These are phyloP conservation scores for Trachymyrmex cornetzi DNA, from an alignment of 1,140 invertebrate species.

Conservation along the genomic window DNA sequence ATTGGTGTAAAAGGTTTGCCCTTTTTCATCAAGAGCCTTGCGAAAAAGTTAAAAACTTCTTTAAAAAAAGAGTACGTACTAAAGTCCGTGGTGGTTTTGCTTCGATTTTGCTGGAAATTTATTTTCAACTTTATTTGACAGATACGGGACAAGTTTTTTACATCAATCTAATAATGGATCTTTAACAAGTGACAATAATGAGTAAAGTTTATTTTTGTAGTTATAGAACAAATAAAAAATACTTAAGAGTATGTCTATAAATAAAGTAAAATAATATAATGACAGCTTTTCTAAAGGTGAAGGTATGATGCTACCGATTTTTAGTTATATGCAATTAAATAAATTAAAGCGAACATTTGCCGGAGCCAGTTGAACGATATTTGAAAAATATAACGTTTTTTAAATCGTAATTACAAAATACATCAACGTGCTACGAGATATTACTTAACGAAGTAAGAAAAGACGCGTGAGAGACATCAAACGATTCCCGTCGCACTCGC, in stretches of 20 bases:
- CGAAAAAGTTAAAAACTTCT: conserved; percentile 15
- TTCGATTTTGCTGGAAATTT: conserved; percentile 12
- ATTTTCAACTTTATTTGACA: background rate
- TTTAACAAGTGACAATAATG: background rate
- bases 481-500: conserved; percentile 69
- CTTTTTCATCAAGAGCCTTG: background rate
- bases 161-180: background rate
- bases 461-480: conserved; percentile 67
- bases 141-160: background rate
- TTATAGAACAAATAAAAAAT: background rate
- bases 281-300: background rate
- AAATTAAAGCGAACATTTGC: background rate
- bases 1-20: background rate
- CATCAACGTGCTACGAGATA: conserved; percentile 3
- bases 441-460: conserved; percentile 63
- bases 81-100: background rate
- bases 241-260: background rate
- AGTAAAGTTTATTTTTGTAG: background rate
- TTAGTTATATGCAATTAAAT: background rate
- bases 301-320: background rate
- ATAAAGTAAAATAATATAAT: conserved; percentile 13
- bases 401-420: conserved; percentile 6
- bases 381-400: background rate
- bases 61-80: background rate
- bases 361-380: background rate